Evolutionary conservation across 2,888 invertebrate species (phyloP), one percentile per base, ranked within the genome.

Genomic region (Platycheirus albimanus): DNA sequence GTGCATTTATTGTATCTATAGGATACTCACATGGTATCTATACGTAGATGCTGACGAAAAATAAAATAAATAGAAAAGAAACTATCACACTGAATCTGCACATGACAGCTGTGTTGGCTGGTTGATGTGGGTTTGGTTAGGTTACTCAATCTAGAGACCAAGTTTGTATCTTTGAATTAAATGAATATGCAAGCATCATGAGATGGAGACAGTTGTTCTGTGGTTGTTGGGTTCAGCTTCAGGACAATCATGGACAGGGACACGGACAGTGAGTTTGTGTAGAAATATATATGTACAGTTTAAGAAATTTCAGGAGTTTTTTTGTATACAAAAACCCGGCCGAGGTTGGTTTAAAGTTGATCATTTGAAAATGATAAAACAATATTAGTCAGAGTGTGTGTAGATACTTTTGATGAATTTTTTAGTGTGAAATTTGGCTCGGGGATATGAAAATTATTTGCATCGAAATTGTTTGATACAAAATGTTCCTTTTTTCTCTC

Each of bases 121-220:
- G 4, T 5, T 15, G 51, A 0, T 70, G 36, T 72, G 61, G 52
- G 63, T n/a, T 61, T 33, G 15, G 24, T 36, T 67, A 72, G 51
- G 30, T 52, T 52, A 30, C 51, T 30, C 11, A 52, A 52, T 67
- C 13, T 61, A 66, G 52, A 81, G 52, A 81, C 52, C 45, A 76
- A 71, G 71, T 76, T 76, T 76, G 28, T n/a, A 8, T 61, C 76
- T 81, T 71, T 76, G 71, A 71, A 76, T 71, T 61, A 45, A 81
- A 81, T 81, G 61, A 71, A 76, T 71, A 76, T 81, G 61, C 71
- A 70, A 66, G 5, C 5, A 6, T 4, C 30, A 8, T 20, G 71
- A 41, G 33, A 41, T 61, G 54, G 61, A 54, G 67, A 72, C 54
- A 63, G 41, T 67, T 79, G 24, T 36, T 13, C 54, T 79, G 79